Evolutionary conservation across 2,888 invertebrate species (phyloP).

Genomic region (Girardia tigrina): DNA sequence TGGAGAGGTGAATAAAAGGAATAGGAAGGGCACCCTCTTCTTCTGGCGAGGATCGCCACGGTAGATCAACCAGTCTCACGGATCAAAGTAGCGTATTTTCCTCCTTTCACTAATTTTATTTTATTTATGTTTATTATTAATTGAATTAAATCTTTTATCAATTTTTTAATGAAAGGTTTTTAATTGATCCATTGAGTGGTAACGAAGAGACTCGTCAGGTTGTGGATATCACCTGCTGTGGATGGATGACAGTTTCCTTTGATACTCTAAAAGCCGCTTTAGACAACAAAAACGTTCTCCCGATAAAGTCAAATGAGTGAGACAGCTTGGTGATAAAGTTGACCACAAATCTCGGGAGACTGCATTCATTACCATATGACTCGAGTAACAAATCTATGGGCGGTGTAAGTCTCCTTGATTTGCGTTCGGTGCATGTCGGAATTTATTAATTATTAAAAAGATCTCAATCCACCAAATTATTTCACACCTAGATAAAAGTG

Average conservation of each 20-base stretch:
- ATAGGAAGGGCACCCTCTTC: no score
- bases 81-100: no score
- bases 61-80: no score
- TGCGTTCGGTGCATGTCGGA: neutral
- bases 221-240: neutral
- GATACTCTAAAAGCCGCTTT: neutral
- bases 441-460: slow-evolving; percentile 8
- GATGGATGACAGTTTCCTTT: slow-evolving; percentile 3
- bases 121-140: no score
- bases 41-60: no score
- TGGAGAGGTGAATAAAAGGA: no score
- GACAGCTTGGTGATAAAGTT: no score
- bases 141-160: no score
- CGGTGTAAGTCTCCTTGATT: slow-evolving; percentile 23
- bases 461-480: neutral
- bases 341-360: neutral
- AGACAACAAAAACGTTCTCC: no score
- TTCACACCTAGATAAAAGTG: neutral
- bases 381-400: slow-evolving; percentile 4
- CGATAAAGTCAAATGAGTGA: no score
- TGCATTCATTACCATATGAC: neutral
- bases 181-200: slow-evolving; percentile 5
- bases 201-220: neutral
- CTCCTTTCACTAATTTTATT: no score
- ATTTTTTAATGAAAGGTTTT: neutral